These are phyloP conservation scores for Charina bottae DNA, from an alignment of 2,113 vertebrate species.

Conservation along the genomic window DNA sequence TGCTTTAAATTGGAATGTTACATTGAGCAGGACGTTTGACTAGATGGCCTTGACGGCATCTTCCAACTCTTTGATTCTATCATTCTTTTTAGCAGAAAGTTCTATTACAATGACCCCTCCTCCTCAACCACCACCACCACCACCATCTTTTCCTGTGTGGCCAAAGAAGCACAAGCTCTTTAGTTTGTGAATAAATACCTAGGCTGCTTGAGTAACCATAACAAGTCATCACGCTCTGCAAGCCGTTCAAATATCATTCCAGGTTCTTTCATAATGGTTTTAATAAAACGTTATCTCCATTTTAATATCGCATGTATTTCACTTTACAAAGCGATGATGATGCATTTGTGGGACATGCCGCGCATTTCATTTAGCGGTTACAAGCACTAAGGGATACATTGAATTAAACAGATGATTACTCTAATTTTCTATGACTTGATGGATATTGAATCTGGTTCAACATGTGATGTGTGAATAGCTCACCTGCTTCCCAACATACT, in stretches of 20 bases:
- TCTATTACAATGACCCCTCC: not conserved
- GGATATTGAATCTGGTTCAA: constrained; percentile 60
- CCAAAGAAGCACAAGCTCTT: constrained; percentile 13
- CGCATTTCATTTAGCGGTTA: constrained; percentile 71
- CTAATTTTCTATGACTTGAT: constrained; percentile 60
- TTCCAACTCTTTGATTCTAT: too few species aligned
- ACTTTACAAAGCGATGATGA: constrained; percentile 68
- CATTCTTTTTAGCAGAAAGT: not conserved
- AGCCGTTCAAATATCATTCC: constrained; percentile 40
- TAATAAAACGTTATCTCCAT: constrained; percentile 69
- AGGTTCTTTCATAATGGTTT: constrained; percentile 60
- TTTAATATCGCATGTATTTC: constrained; percentile 71
- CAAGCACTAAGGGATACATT: constrained; percentile 66
- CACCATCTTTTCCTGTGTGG: not conserved
- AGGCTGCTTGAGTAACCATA: not conserved
- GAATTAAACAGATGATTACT: constrained; percentile 71
- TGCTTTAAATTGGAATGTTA: too few species aligned
- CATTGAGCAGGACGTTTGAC: too few species aligned
- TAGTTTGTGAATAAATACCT: not conserved
- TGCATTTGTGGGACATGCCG: constrained; percentile 64
- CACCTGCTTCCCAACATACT: constrained; percentile 54
- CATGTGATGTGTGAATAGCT: constrained; percentile 48
- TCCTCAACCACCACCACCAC: not conserved
- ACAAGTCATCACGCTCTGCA: not conserved
- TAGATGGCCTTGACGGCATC: too few species aligned